Base-by-base conservation (phyloP, 2,113 vertebrate species). In the Damaliscus lunatus region DNA sequence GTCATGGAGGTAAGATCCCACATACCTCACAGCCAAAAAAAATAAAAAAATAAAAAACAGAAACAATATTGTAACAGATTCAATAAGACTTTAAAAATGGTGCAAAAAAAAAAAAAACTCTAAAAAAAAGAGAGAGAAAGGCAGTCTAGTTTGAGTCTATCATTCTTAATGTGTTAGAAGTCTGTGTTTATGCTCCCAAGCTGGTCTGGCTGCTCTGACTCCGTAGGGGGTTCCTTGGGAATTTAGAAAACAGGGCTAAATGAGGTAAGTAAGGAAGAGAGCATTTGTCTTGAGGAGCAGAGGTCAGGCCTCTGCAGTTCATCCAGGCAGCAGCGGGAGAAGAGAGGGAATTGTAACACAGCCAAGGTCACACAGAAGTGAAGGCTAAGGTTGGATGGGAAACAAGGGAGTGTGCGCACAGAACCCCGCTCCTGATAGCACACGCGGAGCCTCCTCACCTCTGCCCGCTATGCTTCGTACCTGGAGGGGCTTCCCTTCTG, bases 401-500 rank as follows among this genome's bases (percentile, higher is more conserved):
- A 0, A 62, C 59, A 43, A 46, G 94, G 88, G 46, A 81, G 21
- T 0, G 0, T 21, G 50, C 0, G 2, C 86, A 10, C 27, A 6
- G 3, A 4, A 62, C 80, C 59, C 59, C 19, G 6, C 55, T 57
- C 19, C n/a, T 14, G 4, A 2, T 33, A 11, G 0, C 19, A 2
- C 17, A 50, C 1, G 19, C 40, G 6, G 23, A 36, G 29, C 57
- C 21, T 4, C 0, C 3, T 12, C 16, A 1, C 46, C 23, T 88
- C 62, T 3, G 29, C 25, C 67, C 3, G 0, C 17, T 46, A 43
- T 23, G 46, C 64, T 59, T 80, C 36, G 6, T 7, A 17, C 29
- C 33, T 85, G 93, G 43, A n/a, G 60, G 57, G 62, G 40, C 67
- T 71, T 40, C 67, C 67, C 10, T 71, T 71, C 67, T 71, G 67